phyloP scores from a whole-genome alignment of 2,888 invertebrate species.

The Rotaria macrura region DNA sequence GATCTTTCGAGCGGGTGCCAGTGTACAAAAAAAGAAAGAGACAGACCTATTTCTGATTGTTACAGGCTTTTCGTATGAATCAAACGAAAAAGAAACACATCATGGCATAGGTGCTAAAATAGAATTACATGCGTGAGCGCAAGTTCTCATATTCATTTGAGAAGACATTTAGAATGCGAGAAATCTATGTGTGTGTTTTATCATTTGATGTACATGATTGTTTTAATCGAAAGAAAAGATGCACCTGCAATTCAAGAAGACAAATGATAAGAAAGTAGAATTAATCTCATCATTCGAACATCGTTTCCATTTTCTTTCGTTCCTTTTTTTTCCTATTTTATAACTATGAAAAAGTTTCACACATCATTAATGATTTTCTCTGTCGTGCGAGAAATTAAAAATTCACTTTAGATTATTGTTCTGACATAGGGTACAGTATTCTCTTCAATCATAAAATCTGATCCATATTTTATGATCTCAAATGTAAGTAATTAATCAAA shows the following conservation, averaged over 20 bases:
- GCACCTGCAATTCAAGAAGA: neutral
- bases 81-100: neutral
- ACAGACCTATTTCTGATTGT: neutral
- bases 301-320: neutral
- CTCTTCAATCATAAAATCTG: neutral
- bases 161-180: neutral
- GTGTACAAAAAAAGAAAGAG: neutral
- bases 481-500: conserved; percentile 7
- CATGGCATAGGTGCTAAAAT: neutral
- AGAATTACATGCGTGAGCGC: neutral
- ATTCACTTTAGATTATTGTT: conserved; percentile 5
- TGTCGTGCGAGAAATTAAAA: neutral
- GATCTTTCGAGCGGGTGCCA: conserved; percentile 2
- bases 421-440: neutral
- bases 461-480: conserved; percentile 4
- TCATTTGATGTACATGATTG: neutral
- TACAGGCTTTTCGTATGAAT: neutral
- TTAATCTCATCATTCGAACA: neutral
- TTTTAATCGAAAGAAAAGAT: neutral
- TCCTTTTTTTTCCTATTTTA: neutral
- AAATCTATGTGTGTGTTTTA: neutral
- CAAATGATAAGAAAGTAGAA: neutral
- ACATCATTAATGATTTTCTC: conserved; percentile 3
- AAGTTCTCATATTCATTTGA: neutral
- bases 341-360: neutral